These are phyloP conservation scores for Sapayoa aenigma DNA, from an alignment of 2,113 vertebrate genomes.

Conservation along the genomic window DNA sequence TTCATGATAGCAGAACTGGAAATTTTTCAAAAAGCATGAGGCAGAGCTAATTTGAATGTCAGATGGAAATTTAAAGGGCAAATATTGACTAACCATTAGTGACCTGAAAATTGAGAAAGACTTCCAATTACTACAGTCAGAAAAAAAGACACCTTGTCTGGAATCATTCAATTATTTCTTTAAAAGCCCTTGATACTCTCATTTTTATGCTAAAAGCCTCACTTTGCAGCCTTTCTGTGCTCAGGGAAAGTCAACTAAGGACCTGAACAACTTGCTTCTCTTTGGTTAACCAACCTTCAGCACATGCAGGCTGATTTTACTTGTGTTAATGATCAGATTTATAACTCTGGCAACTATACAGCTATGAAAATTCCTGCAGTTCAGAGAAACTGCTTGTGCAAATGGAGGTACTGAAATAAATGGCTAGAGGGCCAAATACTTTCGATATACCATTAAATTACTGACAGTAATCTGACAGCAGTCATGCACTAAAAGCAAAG, in stretches of 20 bases:
- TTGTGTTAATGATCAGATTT: not conserved
- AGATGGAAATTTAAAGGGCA: not conserved
- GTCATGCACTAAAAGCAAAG: not conserved
- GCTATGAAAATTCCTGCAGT: not conserved
- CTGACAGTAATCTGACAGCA: not conserved
- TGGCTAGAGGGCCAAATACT: not conserved
- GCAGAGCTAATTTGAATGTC: not conserved
- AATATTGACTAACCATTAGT: not conserved
- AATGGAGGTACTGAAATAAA: not conserved
- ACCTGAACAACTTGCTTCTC: not conserved
- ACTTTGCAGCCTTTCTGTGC: not conserved
- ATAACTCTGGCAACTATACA: not conserved
- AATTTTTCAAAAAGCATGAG: not conserved
- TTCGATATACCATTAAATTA: not conserved
- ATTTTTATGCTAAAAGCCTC: not conserved
- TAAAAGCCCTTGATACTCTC: not conserved
- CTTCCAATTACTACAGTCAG: not conserved
- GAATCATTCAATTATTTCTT: not conserved
- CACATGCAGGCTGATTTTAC: not conserved
- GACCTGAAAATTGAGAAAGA: not conserved
- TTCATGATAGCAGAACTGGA: not conserved
- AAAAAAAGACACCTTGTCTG: not conserved
- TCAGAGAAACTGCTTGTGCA: not conserved
- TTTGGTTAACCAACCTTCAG: not conserved
- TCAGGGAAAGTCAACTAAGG: not conserved